Evolutionary conservation across 2,113 vertebrate species (phyloP).

Genomic region (Leucosticte australis): DNA sequence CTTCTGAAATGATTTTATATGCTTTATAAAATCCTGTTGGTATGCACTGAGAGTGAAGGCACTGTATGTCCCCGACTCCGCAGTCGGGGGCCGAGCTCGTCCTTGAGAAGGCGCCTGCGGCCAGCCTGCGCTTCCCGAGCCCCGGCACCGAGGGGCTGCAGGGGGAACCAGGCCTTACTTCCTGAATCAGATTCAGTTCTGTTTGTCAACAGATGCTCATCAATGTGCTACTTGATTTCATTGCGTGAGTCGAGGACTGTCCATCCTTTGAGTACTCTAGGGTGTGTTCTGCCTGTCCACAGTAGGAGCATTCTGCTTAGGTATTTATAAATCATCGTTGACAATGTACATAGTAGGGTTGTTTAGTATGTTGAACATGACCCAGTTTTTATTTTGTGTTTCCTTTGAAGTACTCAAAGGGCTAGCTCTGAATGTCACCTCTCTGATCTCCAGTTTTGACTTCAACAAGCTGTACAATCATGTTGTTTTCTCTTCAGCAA

Average conservation of each 20-base stretch:
- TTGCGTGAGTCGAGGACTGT: neutral
- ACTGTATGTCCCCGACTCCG: conserved; percentile 10
- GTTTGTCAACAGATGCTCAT: conserved; percentile 57
- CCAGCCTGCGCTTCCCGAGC: neutral
- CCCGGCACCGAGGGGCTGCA: conserved; percentile 27
- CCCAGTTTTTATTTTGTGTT: neutral
- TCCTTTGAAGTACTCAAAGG: conserved; percentile 71
- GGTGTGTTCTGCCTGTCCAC: conserved; percentile 6
- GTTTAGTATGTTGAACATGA: conserved; percentile 34
- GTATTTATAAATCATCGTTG: conserved; percentile 41
- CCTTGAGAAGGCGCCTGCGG: neutral
- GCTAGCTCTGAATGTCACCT: conserved; percentile 69
- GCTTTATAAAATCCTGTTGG: conserved; percentile 43
- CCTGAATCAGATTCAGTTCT: conserved; percentile 61
- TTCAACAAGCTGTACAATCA: conserved; percentile 54
- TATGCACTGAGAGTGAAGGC: conserved; percentile 62
- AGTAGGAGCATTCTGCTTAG: conserved; percentile 26
- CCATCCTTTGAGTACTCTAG: conserved; percentile 48
- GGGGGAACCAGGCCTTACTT: conserved; percentile 74
- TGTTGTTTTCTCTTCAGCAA: neutral
- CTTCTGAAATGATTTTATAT: conserved; percentile 44
- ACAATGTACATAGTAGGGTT: conserved; percentile 48
- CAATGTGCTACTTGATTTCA: conserved; percentile 17
- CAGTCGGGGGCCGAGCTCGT: neutral
- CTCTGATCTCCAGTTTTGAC: conserved; percentile 42